These are phyloP conservation scores for Tringa solitaria DNA, from an alignment of 2,113 vertebrate species.

Conservation along the genomic window DNA sequence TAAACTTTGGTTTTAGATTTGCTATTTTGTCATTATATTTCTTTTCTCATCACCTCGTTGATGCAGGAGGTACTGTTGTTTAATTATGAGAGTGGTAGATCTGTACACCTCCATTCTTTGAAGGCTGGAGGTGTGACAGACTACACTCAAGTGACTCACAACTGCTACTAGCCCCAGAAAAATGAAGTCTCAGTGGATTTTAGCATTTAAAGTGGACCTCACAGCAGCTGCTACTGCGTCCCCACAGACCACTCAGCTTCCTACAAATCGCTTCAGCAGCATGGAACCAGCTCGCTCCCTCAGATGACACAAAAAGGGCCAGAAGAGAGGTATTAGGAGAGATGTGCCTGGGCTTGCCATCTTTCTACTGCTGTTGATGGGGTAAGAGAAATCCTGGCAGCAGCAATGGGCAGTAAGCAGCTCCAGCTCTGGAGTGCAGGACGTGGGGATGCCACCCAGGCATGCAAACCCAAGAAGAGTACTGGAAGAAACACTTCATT, in stretches of 20 bases:
- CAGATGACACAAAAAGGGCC: neutral
- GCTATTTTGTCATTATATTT: neutral
- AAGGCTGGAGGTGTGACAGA: neutral
- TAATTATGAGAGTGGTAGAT: neutral
- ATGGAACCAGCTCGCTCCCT: neutral
- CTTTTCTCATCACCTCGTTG: neutral
- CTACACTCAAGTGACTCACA: neutral
- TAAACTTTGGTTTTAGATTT: neutral
- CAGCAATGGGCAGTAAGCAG: neutral
- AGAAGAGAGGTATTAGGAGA: neutral
- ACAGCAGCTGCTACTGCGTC: neutral
- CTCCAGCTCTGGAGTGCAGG: neutral
- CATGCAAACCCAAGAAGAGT: neutral
- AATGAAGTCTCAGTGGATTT: neutral
- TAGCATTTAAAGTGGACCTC: neutral
- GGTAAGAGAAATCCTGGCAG: neutral
- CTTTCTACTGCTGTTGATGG: neutral
- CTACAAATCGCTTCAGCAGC: neutral
- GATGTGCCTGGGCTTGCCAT: accelerated
- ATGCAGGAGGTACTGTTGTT: neutral
- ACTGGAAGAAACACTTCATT: neutral
- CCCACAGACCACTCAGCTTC: neutral
- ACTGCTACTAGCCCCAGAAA: neutral
- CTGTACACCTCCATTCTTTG: neutral
- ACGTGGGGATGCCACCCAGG: neutral